Conservation (phyloP, 2,113 vertebrate species). For the Poicephalus meyeri region DNA sequence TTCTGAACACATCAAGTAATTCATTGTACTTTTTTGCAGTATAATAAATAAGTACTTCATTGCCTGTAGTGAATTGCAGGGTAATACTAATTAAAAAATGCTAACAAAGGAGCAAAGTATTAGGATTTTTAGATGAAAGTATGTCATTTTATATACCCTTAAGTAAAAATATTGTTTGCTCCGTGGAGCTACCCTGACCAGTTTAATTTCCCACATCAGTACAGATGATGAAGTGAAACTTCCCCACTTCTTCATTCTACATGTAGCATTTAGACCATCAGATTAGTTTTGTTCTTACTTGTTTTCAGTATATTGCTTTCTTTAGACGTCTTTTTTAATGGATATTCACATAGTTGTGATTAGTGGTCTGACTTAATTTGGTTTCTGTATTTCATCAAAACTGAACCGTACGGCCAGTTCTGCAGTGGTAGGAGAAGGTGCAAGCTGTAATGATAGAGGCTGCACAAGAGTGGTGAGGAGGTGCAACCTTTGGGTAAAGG, state of each 20-base stretch:
- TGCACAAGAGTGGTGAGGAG: background rate
- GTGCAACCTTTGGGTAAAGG: background rate
- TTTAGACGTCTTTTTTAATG: background rate
- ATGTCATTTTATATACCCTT: background rate
- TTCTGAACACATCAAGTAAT: background rate
- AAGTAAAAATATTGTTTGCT: background rate
- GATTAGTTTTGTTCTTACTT: background rate
- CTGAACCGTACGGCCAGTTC: background rate
- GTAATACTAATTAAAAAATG: background rate
- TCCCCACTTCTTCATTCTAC: background rate
- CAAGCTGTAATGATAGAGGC: background rate
- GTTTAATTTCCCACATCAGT: slow-evolving; percentile 31
- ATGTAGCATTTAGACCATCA: background rate
- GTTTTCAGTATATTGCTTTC: background rate
- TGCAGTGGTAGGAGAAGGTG: background rate
- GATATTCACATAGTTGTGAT: background rate
- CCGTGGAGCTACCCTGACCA: background rate
- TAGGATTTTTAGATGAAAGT: background rate
- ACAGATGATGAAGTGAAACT: background rate
- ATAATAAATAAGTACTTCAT: background rate
- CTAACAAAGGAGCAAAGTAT: background rate
- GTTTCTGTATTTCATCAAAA: background rate
- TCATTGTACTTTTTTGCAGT: background rate
- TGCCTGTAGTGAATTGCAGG: background rate
- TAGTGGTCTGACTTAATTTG: background rate